Evolutionary conservation across 2,888 invertebrate genomes (phyloP).

Genomic region (Rhorus exstirpatorius): DNA sequence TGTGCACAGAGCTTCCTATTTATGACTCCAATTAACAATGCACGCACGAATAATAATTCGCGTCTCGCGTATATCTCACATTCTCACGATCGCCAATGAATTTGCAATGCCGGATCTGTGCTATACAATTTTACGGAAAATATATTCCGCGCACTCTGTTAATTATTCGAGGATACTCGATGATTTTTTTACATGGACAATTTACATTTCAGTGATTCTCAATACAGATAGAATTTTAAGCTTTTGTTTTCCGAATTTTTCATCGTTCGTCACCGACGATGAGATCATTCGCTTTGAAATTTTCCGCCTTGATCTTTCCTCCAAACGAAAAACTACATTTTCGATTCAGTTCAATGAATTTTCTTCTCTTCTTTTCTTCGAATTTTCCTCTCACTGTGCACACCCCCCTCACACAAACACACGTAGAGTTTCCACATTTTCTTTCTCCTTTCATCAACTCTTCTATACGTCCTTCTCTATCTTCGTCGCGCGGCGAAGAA

Average conservation of each 20-base stretch:
- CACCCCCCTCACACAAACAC: background rate
- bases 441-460: constrained; percentile 6
- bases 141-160: background rate
- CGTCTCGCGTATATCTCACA: constrained; percentile 16
- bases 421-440: constrained; percentile 16
- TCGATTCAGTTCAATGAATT: constrained; percentile 23
- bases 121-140: background rate
- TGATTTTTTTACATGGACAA: constrained; percentile 4
- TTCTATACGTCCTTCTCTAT: constrained; percentile 15
- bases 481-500: constrained; percentile 6
- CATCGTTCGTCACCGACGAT: background rate
- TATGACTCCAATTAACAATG: constrained; percentile 54
- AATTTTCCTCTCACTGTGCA: constrained; percentile 17
- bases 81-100: constrained; percentile 9
- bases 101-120: background rate
- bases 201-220: constrained; percentile 2
- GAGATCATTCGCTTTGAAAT: background rate
- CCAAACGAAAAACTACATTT: constrained; percentile 41
- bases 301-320: background rate
- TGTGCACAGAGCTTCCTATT: constrained; percentile 29
- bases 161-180: constrained; percentile 18
- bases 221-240: background rate
- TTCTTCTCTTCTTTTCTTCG: constrained; percentile 29
- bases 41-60: constrained; percentile 47
- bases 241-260: constrained; percentile 7